phyloP scores from a whole-genome alignment of 2,113 vertebrate species.

The Antechinus flavipes region DNA sequence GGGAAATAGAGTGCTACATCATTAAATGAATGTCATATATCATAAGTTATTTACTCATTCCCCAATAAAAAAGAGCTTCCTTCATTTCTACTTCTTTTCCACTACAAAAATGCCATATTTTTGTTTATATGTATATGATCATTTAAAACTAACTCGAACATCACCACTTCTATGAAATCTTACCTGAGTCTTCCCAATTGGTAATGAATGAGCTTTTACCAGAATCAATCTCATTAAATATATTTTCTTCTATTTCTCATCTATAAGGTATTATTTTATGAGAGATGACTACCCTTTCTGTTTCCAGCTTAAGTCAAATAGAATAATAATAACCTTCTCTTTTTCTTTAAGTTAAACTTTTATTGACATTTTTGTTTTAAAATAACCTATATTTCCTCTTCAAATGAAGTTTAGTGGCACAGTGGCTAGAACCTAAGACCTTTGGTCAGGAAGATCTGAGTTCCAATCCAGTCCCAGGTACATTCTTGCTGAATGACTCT shows the following conservation, averaged over 20 bases:
- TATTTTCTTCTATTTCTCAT: not conserved
- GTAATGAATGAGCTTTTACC: not conserved
- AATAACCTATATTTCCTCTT: not conserved
- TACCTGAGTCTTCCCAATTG: not conserved
- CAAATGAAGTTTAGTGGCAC: not conserved
- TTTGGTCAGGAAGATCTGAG: not conserved
- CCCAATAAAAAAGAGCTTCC: not conserved
- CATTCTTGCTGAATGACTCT: not conserved
- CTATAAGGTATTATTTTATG: not conserved
- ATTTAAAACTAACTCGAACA: not conserved
- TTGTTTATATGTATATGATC: not conserved
- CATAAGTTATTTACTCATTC: not conserved
- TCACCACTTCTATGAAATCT: not conserved
- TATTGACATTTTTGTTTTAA: not conserved
- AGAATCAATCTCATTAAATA: not conserved
- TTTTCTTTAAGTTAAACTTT: not conserved
- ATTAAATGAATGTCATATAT: not conserved
- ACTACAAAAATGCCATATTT: not conserved
- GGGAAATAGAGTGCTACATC: not conserved
- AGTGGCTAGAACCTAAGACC: not conserved
- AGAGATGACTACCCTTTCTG: not conserved
- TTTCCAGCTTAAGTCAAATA: not conserved
- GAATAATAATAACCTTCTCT: not conserved
- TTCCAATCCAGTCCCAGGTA: not conserved
- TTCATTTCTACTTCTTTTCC: not conserved